phyloP scores from a whole-genome alignment of 2,888 invertebrate genomes.

The Adelognathus sp. region DNA sequence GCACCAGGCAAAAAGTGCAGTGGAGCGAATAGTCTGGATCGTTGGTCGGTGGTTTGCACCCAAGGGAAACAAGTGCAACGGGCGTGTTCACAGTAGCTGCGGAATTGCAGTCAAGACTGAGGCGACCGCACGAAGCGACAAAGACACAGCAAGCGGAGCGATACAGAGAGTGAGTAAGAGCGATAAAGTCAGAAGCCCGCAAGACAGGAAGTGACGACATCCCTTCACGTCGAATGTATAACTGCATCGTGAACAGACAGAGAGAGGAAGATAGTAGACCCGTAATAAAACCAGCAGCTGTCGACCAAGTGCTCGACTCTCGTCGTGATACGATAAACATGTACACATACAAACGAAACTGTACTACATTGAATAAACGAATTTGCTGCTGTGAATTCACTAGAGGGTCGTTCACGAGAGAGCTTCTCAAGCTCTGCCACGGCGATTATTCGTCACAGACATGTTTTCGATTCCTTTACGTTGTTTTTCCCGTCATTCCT shows the following conservation, averaged over 20 bases:
- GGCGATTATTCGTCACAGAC: conserved; percentile 4
- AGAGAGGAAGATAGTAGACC: conserved; percentile 26
- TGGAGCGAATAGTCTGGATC: conserved; percentile 11
- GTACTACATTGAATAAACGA: conserved; percentile 9
- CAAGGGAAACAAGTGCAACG: conserved; percentile 31
- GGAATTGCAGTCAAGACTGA: neutral
- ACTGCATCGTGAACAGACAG: conserved; percentile 56
- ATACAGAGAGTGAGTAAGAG: conserved; percentile 51
- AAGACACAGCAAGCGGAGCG: conserved; percentile 34
- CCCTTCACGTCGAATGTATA: conserved; percentile 61
- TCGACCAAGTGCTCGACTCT: conserved; percentile 72
- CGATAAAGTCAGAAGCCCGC: conserved; percentile 54
- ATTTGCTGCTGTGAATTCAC: conserved; percentile 6
- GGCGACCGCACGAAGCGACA: conserved; percentile 33
- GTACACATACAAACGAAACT: neutral
- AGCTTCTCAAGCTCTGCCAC: neutral
- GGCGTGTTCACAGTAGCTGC: neutral
- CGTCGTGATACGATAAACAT: conserved; percentile 8
- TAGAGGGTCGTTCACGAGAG: neutral
- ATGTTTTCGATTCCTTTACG: neutral
- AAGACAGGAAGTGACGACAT: conserved; percentile 76
- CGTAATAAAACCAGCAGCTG: conserved; percentile 71
- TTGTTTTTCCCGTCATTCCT: neutral
- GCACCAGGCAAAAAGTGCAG: conserved; percentile 42
- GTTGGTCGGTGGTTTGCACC: too few species aligned